Evolutionary conservation across 2,888 invertebrate genomes (phyloP), one percentile per base, ranked within the genome.

Genomic region (Brachyopa scutellaris): DNA sequence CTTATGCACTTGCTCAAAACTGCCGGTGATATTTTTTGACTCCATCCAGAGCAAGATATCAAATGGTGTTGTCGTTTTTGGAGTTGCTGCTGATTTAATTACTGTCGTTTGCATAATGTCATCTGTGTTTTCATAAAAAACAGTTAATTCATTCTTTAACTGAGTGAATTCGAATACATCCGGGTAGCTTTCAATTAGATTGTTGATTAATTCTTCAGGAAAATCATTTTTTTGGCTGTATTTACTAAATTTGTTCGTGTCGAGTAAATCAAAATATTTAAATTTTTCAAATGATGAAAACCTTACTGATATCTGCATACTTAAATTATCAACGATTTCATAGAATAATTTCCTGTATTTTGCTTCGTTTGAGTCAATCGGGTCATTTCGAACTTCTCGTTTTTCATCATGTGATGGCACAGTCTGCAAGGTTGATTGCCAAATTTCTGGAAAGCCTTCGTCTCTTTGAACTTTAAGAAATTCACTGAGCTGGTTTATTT

Each of bases 281-380:
- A 64, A 2, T 38, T 64, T 64, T 29, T 53, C 51, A 19, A 66
- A 66, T 19, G 51, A 66, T 42, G 19, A n/a, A 66, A 66, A 53
- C 19, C 51, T 66, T 40, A 40, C 29, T 19, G n/a, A 15, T 29
- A 49, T 64, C 11, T 49, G 49, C 11, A 51, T 19, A 5, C 4
- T 26, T 19, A 64, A 49, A 26, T 64, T 64, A 5, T 64, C 26
- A 26, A 62, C n/a, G 2, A 62, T 47, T 62, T 62, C 47, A 47
- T 9, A 47, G 7, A 62, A 62, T n/a, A 62, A 36, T 62, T 51
- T 5, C 13, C 42, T 51, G n/a, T 64, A 64, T 40, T 51, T 51
- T 0, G n/a, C 29, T 38, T 51, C 29, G 13, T 21, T 53, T 51
- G 51, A 9, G 21, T 21, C 13, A 51, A 66, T 31, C 13, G 49